Conservation (phyloP, 2,113 vertebrate genomes). For the Gopherus evgoodei region DNA sequence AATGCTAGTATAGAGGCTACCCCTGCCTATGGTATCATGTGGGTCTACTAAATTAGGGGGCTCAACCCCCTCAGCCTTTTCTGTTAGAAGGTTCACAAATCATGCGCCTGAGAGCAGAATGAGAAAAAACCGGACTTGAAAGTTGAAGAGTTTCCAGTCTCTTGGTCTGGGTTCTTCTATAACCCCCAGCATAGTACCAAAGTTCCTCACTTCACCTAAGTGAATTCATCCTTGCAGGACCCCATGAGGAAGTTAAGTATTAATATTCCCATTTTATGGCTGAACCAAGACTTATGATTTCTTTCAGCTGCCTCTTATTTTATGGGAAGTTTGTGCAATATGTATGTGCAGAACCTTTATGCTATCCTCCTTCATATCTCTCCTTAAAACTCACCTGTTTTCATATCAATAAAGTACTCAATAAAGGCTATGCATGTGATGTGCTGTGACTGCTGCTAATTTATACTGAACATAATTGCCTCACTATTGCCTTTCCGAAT, state of each 20-base stretch:
- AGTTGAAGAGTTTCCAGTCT: background rate
- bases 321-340: background rate
- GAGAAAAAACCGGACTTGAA: slow-evolving; percentile 16
- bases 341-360: background rate
- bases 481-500: background rate
- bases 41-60: background rate
- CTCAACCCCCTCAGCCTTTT: background rate
- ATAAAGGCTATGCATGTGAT: background rate
- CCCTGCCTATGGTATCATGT: background rate
- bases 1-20: background rate
- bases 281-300: background rate
- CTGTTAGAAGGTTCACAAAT: background rate
- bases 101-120: slow-evolving; percentile 14
- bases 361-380: background rate
- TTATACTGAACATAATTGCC: background rate
- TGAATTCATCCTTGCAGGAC: background rate
- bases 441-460: background rate
- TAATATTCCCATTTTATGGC: background rate
- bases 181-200: background rate
- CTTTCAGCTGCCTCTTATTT: background rate
- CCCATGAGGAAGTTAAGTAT: background rate
- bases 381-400: background rate
- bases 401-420: background rate
- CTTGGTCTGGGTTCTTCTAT: no score
- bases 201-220: background rate